Conservation (phyloP, 92 coral and sea anemone species). For the Muricea muricata region DNA sequence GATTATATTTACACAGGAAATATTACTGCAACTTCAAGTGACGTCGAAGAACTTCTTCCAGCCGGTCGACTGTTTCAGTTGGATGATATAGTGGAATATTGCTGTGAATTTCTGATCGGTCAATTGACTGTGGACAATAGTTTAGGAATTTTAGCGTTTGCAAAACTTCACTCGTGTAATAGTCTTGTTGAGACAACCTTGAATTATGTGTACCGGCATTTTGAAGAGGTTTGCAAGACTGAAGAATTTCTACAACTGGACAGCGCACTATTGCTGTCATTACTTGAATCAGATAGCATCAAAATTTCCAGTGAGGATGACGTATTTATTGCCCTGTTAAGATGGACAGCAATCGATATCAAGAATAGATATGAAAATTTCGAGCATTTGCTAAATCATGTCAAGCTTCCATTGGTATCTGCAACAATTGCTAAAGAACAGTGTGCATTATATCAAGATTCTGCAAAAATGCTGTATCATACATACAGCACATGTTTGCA, state of each 20-base stretch:
- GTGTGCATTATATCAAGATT: neutral
- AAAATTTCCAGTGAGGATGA: conserved; percentile 85
- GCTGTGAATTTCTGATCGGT: conserved; percentile 86
- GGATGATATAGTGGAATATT: conserved; percentile 75
- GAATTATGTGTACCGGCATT: conserved; percentile 80
- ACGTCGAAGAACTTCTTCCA: conserved; percentile 86
- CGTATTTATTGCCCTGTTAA: conserved; percentile 84
- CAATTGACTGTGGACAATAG: conserved; percentile 85
- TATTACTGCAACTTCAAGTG: conserved; percentile 73
- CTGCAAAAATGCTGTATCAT: neutral
- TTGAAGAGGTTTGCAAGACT: conserved; percentile 65
- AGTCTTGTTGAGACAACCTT: conserved; percentile 68
- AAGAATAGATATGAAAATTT: conserved; percentile 69
- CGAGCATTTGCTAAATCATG: conserved; percentile 79
- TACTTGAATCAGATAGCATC: conserved; percentile 84
- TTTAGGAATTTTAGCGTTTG: conserved; percentile 77
- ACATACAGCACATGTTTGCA: neutral
- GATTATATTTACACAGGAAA: conserved; percentile 89
- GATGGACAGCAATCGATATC: conserved; percentile 76
- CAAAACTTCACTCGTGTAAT: conserved; percentile 78
- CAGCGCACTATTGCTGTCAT: conserved; percentile 50
- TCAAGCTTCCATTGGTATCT: conserved; percentile 81
- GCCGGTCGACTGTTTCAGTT: conserved; percentile 94
- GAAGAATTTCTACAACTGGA: conserved; percentile 84
- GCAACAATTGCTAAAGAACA: conserved; percentile 53